Evolutionary conservation across 2,797 vertebrate species (phyloP).

Genomic region (Anguilla megastoma): DNA sequence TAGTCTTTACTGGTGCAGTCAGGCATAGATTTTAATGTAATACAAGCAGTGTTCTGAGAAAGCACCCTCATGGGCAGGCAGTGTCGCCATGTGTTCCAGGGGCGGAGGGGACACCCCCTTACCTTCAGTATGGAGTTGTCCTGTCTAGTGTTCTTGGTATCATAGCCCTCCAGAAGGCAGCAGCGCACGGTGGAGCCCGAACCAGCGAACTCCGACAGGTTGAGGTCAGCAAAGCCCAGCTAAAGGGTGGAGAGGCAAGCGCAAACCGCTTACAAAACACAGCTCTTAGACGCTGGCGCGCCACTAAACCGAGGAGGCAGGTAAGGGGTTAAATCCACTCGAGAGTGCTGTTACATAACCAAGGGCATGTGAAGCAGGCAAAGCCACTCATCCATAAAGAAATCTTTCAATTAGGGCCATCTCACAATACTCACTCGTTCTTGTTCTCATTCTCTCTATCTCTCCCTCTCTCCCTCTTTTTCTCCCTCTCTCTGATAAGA

Average conservation of each 20-base stretch:
- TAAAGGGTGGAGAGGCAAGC: slow-evolving; percentile 45
- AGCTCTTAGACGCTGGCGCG: not conserved
- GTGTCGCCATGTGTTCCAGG: not conserved
- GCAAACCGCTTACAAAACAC: not conserved
- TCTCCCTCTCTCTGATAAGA: not conserved
- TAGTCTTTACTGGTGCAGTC: not conserved
- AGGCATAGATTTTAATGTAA: not conserved
- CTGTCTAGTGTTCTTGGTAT: slow-evolving; percentile 87
- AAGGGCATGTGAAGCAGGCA: slow-evolving; percentile 38
- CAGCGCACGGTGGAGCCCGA: slow-evolving; percentile 84
- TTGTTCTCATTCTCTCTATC: not conserved
- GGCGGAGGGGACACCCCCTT: not conserved
- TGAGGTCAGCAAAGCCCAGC: slow-evolving; percentile 87
- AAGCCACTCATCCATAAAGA: slow-evolving; percentile 37
- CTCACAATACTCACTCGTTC: not conserved
- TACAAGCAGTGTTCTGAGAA: not conserved
- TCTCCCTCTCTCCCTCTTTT: not conserved
- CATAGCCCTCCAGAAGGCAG: slow-evolving; percentile 86
- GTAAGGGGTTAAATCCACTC: slow-evolving; percentile 32
- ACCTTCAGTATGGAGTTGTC: slow-evolving; percentile 91
- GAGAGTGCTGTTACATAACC: slow-evolving; percentile 45
- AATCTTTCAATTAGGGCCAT: not conserved
- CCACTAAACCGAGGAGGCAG: not conserved
- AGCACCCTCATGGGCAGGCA: not conserved
- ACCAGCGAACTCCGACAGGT: slow-evolving; percentile 86